phyloP scores from a whole-genome alignment of 2,888 invertebrate genomes.

The Carabus problematicus region DNA sequence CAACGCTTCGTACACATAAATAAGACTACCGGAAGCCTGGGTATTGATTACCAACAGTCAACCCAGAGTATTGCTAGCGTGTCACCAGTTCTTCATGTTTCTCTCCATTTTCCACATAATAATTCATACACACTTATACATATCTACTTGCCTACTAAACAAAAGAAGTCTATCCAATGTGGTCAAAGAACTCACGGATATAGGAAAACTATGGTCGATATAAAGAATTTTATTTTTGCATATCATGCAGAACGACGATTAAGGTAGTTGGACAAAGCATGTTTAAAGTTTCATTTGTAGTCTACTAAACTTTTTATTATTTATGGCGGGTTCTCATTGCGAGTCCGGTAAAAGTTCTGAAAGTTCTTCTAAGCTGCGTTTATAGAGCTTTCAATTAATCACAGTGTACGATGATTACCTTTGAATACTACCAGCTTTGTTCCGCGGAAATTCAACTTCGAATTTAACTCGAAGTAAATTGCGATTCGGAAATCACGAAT shows the following conservation, averaged over 20 bases:
- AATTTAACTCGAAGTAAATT: constrained; percentile 19
- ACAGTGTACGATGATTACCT: constrained; percentile 26
- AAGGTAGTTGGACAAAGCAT: not conserved
- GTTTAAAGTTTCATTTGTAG: constrained; percentile 10
- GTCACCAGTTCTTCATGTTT: not conserved
- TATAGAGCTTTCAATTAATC: constrained; percentile 35
- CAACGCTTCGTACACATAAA: not conserved
- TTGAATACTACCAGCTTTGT: constrained; percentile 12
- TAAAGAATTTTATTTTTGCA: too few relatives aligned
- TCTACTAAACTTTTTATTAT: constrained; percentile 10
- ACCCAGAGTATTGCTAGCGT: not conserved
- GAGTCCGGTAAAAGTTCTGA: constrained; percentile 10
- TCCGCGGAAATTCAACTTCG: constrained; percentile 4
- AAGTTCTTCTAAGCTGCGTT: constrained; percentile 11
- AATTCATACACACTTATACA: not conserved
- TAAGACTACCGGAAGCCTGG: not conserved
- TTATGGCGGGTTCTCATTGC: constrained; percentile 8
- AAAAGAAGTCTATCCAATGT: not conserved
- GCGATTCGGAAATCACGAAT: constrained; percentile 26
- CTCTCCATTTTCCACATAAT: not conserved
- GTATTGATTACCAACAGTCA: constrained; percentile 1
- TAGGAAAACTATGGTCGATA: too few relatives aligned
- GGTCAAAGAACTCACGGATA: not conserved
- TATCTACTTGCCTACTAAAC: constrained; percentile 2
- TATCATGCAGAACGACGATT: constrained; percentile 12